Base-by-base conservation (phyloP, 30 jellyfish, hydroid and myxozoan species). In the Mastigias papua region DNA sequence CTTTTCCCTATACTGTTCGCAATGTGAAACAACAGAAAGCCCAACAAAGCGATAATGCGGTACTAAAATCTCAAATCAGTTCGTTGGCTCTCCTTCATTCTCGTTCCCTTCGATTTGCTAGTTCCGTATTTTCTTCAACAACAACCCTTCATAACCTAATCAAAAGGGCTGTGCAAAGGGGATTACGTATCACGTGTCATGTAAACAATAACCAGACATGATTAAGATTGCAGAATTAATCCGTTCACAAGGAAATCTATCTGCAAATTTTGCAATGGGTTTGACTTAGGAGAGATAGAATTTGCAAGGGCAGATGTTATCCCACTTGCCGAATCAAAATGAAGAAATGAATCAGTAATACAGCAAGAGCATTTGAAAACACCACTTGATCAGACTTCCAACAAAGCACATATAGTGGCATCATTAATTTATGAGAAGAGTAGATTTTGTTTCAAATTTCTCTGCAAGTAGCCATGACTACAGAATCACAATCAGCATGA, bases 131-230 rank as follows among this genome's bases (percentile, higher is more conserved):
- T 63, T 27, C 10, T 5, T 3, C 5, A 63, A 5, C 10, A 21
- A 5, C 37, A 63, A 42, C 23, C 42, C 74, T 4, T 22, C 37
- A 63, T 23, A 23, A 23, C 26, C 42, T 63, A 63, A 63, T 21
- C 19, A 72, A 37, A 37, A 48, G 69, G 68, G 46, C 22, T 23
- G 29, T 22, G 68, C 29, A 72, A 72, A 72, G 46, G 68, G 35
- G 69, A 72, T 72, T 72, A 72, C n/a, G 62, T 69, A 35, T 69
- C 80, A 23, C 48, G 67, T 72, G 68, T 37, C 69, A 30, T 34
- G 20, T 4, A 72, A 19, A 72, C 83, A 72, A 72, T 37, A 15
- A 32, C 15, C 46, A 49, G 69, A 72, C 69, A 34, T 72, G 83
- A 72, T 72, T 72, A 37, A 48, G 22, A 34, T 4, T 37, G n/a